Conservation (phyloP, 2,888 invertebrate genomes). For the Cantharis nigra region DNA sequence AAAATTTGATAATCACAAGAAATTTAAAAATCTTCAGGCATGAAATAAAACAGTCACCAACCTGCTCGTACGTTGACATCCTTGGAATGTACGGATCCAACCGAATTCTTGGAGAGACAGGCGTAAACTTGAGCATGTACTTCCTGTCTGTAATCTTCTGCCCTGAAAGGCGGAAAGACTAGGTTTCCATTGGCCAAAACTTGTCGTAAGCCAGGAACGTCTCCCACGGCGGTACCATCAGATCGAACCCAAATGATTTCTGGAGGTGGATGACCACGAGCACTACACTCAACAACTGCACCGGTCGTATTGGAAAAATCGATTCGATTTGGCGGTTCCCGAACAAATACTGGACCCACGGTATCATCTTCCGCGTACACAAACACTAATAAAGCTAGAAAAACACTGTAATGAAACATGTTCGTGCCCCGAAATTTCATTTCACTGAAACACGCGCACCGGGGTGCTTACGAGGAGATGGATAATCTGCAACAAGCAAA, state of each 20-base stretch:
- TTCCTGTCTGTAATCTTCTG: constrained; percentile 90
- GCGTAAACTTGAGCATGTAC: constrained; percentile 94
- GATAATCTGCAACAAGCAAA: background rate
- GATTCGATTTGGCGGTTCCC: constrained; percentile 88
- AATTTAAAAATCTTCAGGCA: background rate
- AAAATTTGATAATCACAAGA: background rate
- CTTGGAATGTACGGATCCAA: constrained; percentile 88
- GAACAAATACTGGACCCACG: constrained; percentile 85
- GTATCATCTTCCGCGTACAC: constrained; percentile 47
- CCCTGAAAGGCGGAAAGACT: constrained; percentile 92
- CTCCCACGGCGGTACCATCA: constrained; percentile 89
- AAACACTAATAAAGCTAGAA: constrained; percentile 16
- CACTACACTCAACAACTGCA: constrained; percentile 89
- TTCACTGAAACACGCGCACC: constrained; percentile 7
- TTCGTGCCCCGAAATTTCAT: constrained; percentile 8
- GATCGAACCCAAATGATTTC: constrained; percentile 92
- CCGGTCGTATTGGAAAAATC: constrained; percentile 95
- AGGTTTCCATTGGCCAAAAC: constrained; percentile 89
- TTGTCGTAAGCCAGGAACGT: constrained; percentile 75
- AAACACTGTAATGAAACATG: constrained; percentile 10
- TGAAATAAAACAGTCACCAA: constrained; percentile 50
- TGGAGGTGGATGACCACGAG: constrained; percentile 86
- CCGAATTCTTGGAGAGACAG: constrained; percentile 86
- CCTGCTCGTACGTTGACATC: constrained; percentile 95
- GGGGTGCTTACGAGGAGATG: background rate